phyloP scores from a whole-genome alignment of 2,888 invertebrate species.

The Apantesis nais region DNA sequence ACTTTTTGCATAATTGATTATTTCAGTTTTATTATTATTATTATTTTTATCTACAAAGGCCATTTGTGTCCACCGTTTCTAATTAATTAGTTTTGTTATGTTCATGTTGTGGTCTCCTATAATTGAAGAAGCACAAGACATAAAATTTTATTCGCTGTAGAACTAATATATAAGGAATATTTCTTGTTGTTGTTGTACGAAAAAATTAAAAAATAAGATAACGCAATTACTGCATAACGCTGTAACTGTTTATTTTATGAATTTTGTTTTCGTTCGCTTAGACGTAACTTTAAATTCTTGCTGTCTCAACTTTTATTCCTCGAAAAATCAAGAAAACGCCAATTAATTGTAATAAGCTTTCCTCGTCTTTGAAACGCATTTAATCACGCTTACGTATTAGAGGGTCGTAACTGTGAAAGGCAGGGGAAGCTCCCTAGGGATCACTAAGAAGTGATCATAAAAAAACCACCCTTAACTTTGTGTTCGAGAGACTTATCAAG shows the following conservation, averaged over 20 bases:
- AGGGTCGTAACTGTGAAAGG: slow-evolving; percentile 34
- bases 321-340: slow-evolving; percentile 45
- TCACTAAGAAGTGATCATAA: slow-evolving; percentile 48
- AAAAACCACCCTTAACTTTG: slow-evolving; percentile 49
- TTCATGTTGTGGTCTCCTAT: too few relatives aligned
- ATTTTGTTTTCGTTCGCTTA: not conserved
- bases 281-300: not conserved
- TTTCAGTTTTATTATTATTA: too few relatives aligned
- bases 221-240: too few relatives aligned
- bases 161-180: too few relatives aligned
- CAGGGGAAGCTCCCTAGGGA: slow-evolving; percentile 36
- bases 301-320: slow-evolving; percentile 28
- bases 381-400: slow-evolving; percentile 49
- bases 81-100: too few relatives aligned
- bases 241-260: not conserved
- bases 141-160: too few relatives aligned
- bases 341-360: slow-evolving; percentile 53
- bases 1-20: too few relatives aligned
- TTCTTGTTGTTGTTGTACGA: too few relatives aligned
- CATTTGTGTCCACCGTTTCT: too few relatives aligned
- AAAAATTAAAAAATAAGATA: too few relatives aligned
- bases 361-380: slow-evolving; percentile 47
- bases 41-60: too few relatives aligned
- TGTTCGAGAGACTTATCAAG: slow-evolving; percentile 49
- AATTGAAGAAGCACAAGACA: too few relatives aligned